phyloP scores from a whole-genome alignment of 2,113 vertebrate genomes.

The Grantiella picta region DNA sequence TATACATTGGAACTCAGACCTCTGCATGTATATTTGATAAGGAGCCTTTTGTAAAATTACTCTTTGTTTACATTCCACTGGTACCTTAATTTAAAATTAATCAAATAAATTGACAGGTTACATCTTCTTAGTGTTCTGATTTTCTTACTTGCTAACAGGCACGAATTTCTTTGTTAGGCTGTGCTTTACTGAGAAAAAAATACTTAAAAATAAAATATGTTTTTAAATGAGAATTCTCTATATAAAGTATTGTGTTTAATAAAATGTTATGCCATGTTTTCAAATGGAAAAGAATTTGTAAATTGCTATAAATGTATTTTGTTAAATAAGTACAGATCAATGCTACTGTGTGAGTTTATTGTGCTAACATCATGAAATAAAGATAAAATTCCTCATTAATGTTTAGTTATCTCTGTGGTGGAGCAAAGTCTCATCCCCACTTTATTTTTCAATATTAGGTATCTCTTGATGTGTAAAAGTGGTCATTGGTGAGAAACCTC shows the following conservation, averaged over 20 bases:
- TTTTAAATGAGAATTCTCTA: constrained; percentile 82
- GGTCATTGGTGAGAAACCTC: background rate
- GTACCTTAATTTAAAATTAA: constrained; percentile 84
- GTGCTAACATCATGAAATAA: constrained; percentile 86
- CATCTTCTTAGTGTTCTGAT: constrained; percentile 78
- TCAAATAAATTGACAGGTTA: constrained; percentile 76
- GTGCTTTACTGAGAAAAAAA: constrained; percentile 80
- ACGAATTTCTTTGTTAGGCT: constrained; percentile 80
- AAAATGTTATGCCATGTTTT: constrained; percentile 85
- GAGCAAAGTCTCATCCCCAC: background rate
- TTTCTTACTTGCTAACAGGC: constrained; percentile 77
- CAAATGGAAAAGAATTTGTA: constrained; percentile 81
- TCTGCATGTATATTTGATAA: constrained; percentile 86
- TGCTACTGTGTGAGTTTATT: constrained; percentile 82
- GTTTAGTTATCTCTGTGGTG: background rate
- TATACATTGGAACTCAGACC: constrained; percentile 75
- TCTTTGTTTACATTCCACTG: constrained; percentile 87
- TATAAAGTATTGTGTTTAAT: constrained; percentile 84
- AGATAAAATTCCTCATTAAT: constrained; percentile 74
- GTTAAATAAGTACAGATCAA: constrained; percentile 81
- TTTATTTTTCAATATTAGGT: background rate
- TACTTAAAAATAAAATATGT: constrained; percentile 78
- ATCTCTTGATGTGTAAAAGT: background rate
- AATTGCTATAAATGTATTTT: constrained; percentile 87
- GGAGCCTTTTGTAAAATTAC: constrained; percentile 82